Conservation (phyloP, 2,113 vertebrate species). For the Elgaria multicarinata region DNA sequence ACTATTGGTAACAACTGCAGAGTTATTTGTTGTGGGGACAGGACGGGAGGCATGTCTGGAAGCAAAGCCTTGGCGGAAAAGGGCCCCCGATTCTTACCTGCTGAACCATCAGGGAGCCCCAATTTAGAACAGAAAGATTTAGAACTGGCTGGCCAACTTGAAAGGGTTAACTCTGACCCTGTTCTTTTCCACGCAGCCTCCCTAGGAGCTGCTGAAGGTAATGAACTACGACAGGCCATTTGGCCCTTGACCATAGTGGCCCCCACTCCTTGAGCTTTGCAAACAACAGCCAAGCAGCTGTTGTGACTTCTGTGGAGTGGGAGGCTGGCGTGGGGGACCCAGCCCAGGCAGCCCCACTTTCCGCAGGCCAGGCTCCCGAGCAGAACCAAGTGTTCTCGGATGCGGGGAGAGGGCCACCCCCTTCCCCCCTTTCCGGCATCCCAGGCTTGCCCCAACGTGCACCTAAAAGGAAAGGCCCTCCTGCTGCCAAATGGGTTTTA, state of each 20-base stretch:
- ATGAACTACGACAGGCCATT: slow-evolving; percentile 86
- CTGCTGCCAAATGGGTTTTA: too few relatives aligned
- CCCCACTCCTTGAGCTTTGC: slow-evolving; percentile 73
- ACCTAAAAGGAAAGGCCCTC: background rate
- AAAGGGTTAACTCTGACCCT: slow-evolving; percentile 77
- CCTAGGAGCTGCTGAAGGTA: slow-evolving; percentile 84
- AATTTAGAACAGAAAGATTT: background rate
- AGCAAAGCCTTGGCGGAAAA: slow-evolving; percentile 45
- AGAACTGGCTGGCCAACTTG: slow-evolving; percentile 49
- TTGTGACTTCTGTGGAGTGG: slow-evolving; percentile 69
- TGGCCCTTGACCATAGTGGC: slow-evolving; percentile 83
- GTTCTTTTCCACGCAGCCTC: slow-evolving; percentile 71
- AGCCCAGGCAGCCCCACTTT: slow-evolving; percentile 67
- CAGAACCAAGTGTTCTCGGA: background rate
- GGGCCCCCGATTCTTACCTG: slow-evolving; percentile 45
- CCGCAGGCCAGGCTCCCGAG: slow-evolving; percentile 45
- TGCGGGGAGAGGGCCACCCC: background rate
- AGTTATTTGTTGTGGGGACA: background rate
- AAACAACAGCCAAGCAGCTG: slow-evolving; percentile 86
- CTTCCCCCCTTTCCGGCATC: background rate
- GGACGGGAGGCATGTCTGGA: background rate
- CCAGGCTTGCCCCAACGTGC: background rate
- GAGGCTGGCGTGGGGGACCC: slow-evolving; percentile 71
- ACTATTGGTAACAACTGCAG: background rate
- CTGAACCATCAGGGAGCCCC: slow-evolving; percentile 33